Evolutionary conservation across 2,888 invertebrate genomes (phyloP).

Genomic region (Nephrocerus scutellatus): DNA sequence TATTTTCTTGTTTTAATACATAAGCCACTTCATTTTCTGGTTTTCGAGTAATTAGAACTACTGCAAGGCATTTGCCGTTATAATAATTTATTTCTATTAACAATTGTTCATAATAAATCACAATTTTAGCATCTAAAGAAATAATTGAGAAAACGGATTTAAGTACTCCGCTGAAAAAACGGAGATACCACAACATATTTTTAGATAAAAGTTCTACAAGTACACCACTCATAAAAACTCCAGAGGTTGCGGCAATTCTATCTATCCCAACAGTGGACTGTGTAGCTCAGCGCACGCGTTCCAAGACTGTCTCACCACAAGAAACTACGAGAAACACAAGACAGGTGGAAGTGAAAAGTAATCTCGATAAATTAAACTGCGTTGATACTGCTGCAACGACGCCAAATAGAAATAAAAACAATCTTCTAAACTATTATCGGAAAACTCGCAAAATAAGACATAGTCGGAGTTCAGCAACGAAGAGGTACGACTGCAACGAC

Average conservation of each 20-base stretch:
- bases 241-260: background rate
- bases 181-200: constrained; percentile 29
- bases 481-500: constrained; percentile 12
- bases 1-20: too few species aligned
- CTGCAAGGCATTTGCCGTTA: too few species aligned
- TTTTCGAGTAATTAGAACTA: too few species aligned
- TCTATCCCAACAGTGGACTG: constrained; percentile 27
- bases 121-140: background rate
- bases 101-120: background rate
- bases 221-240: constrained; percentile 1
- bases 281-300: constrained; percentile 44
- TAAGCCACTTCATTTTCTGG: too few species aligned
- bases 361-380: too few species aligned
- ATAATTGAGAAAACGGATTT: constrained; percentile 27
- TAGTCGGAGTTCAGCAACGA: constrained; percentile 16
- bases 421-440: constrained; percentile 44
- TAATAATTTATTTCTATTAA: too few species aligned
- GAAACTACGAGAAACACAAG: too few species aligned
- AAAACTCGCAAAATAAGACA: constrained; percentile 43
- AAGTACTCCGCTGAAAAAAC: constrained; percentile 35
- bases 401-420: constrained; percentile 27
- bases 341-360: too few species aligned
- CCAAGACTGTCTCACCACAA: constrained; percentile 38
- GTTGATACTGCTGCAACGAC: constrained; percentile 16
- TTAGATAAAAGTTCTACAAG: constrained; percentile 8